Base-by-base conservation (phyloP, 64 coral and sea anemone genomes). In the Porites lutea region DNA sequence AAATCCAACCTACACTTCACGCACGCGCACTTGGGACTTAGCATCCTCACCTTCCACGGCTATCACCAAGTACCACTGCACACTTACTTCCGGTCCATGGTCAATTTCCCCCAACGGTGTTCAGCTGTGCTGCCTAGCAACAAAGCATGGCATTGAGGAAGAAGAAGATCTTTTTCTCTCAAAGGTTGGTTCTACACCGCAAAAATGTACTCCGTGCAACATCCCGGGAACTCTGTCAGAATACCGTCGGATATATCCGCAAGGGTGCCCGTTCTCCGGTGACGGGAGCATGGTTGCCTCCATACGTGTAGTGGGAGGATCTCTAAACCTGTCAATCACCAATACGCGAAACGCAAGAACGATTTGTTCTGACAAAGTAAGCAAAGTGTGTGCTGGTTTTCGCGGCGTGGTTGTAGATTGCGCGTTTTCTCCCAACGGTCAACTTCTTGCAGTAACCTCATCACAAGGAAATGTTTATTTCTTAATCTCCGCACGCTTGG, bases 1-100 rank as follows among this genome's bases (percentile, higher is more conserved):
- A 60, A 68, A 86, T n/a, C 82, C 82, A 49, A 86, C 18, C 63
- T 86, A 52, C 46, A 86, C 15, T 51, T 75, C 68, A 8, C 72
- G 59, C 68, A 74, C 71, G 71, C 79, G 79, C 19, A 58, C 45
- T 7, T 92, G 90, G 90, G 81, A 92, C 71, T 74, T 92, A 14
- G 53, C 66, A 48, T 74, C 90, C 15, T 84, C 60, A 15, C 59
- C 65, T 62, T 58, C 90, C 3, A 92, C 90, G 2, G 82, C 90
- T 13, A 58, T 92, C 15, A 66, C 90, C 71, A 80, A 80, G 78
- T 82, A 71, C 16, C 64, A 75, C 66, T 92, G 73, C 68, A 75
- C 79, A 5, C 49, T 92, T 5, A 92, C 90, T 23, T 84, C 90
- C 65, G 90, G 90, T 84, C 90, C 90, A 4, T 92, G 90, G 90